Evolutionary conservation across 1,140 invertebrate genomes (phyloP), one percentile per base, ranked within the genome.

Genomic region (Chironomus striatipennis): DNA sequence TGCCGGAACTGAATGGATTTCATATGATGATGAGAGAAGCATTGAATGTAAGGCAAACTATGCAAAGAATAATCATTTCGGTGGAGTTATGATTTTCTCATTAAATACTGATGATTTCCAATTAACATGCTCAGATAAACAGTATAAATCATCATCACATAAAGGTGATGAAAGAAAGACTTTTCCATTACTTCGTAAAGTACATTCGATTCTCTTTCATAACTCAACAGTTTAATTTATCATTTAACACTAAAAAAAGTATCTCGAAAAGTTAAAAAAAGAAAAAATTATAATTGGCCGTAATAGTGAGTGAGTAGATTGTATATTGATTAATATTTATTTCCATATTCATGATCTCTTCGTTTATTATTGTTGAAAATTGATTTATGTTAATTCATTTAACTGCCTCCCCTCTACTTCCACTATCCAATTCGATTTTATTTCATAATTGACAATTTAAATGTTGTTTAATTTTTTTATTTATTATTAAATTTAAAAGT

Each of bases 11-110:
- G 91, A 96, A 79, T 98, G 96, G 96, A 88, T 97, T 72, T 94
- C 94, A 0, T 98, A 90, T 81, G 96, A 98, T 76, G 88, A 94
- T 80, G 82, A 85, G 5, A 79, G 85, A 43, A 97, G 94, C 82
- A 83, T 94, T 0, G 84, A 80, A 74, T 87, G 87, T 78, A 96
- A 96, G 85, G 86, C 89, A 0, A 83, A 87, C 67, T 93, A 85
- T 82, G 87, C 91, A 0, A 87, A 85, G 77, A 81, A 84, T 0
- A 83, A 87, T 17, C 83, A 86, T 20, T 85, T 92, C 74, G 87
- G 87, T 70, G 91, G 92, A 42, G 89, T 88, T 0, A 93, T 94
- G 92, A 84, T 93, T 74, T 90, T 88, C 79, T 90, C 90, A 1
- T 81, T 94, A 12, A 93, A 93, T 78, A 85, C 86, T 1, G 92